Base-by-base conservation (phyloP, 2,888 invertebrate genomes). In the Octodonta nipae region DNA sequence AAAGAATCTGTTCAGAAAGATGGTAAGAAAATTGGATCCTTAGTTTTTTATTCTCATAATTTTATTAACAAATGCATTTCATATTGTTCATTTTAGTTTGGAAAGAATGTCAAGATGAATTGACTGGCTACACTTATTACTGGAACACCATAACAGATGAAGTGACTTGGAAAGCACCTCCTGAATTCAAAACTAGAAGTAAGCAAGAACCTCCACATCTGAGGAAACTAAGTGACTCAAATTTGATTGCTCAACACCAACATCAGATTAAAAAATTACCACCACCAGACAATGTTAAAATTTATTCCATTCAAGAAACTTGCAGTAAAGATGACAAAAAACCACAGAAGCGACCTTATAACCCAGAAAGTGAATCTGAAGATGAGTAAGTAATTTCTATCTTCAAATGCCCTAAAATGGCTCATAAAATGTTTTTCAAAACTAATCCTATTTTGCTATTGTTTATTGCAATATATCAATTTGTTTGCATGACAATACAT, bases 51-150 rank as follows among this genome's bases (percentile, higher is more conserved):
- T 3, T 10, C n/a, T 3, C 3, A 3, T 4, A 10, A 4, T 22
- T 22, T 20, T 20, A 6, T 13, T 26, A 26, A 12, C 10, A 8
- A 2, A 26, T 17, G 6, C 7, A 17, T 7, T 17, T 7, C 7
- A 17, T 17, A 26, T 13, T 5, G 5, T 5, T 26, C 14, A 32
- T 36, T 36, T 32, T 60, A 71, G 68, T 66, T 49, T 76, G 79
- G 79, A 68, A 77, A 64, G 70, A 73, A 52, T 75, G 74, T 47
- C 65, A 63, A 41, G 75, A 75, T 49, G 67, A 71, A 46, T 59
- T 61, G 8, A 68, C 70, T 1, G 75, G 75, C 2, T 75, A 69
- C 51, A 63, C 70, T 2, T 76, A 76, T 51, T 76, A 73, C 46
- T 76, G 76, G 75, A 73, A 76, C 49, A 61, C 66, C 10, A 60